These are phyloP conservation scores for Phataginus tricuspis DNA, from an alignment of 2,797 vertebrate species.

Conservation along the genomic window DNA sequence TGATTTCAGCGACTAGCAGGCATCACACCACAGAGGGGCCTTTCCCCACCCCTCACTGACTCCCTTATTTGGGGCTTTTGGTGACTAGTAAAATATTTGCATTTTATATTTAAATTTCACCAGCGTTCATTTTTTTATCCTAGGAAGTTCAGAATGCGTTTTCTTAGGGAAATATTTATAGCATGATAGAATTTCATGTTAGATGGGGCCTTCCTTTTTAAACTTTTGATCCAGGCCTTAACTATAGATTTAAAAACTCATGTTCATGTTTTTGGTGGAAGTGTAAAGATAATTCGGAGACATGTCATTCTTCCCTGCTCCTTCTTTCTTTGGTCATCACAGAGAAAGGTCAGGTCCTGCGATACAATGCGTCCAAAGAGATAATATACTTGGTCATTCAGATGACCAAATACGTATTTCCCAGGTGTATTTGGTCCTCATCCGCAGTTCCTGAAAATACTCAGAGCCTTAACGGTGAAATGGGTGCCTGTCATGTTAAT, in stretches of 20 bases:
- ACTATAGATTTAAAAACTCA: not conserved
- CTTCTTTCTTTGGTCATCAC: not conserved
- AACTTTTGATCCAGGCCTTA: not conserved
- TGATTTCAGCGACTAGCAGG: too few relatives aligned
- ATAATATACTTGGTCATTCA: too few relatives aligned
- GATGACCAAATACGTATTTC: too few relatives aligned
- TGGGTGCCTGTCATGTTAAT: too few relatives aligned
- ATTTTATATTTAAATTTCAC: not conserved
- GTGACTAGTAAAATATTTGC: not conserved
- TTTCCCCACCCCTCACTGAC: fast-evolving
- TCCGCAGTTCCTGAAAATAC: too few relatives aligned
- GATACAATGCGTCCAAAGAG: too few relatives aligned
- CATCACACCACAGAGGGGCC: fast-evolving
- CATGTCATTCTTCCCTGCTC: not conserved
- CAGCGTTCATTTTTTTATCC: not conserved
- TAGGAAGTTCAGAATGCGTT: not conserved
- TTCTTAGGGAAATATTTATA: not conserved
- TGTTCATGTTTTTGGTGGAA: not conserved
- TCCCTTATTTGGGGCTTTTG: not conserved
- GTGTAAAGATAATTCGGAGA: not conserved
- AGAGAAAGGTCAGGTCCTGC: not conserved
- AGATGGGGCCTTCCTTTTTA: not conserved
- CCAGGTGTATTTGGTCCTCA: too few relatives aligned
- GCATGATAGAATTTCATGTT: not conserved
- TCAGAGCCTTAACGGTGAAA: too few relatives aligned